Evolutionary conservation across 2,888 invertebrate species (phyloP).

Genomic region (Chirona hameri): DNA sequence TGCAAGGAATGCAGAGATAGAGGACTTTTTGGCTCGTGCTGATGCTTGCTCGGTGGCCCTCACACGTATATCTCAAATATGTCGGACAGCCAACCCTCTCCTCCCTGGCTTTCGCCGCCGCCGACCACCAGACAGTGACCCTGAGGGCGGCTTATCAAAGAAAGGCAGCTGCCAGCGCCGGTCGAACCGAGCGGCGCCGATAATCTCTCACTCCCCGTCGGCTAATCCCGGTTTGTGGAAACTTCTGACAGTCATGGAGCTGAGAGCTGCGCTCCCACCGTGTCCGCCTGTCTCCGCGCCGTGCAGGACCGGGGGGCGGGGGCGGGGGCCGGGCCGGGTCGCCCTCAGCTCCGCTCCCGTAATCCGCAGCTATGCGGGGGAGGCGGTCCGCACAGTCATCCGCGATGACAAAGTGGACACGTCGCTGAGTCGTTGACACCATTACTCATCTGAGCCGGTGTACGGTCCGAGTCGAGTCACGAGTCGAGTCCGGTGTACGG

Average conservation of each 20-base stretch:
- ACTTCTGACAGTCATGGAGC: not conserved
- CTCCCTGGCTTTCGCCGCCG: not conserved
- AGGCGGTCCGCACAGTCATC: too few species aligned
- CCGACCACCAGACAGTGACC: not conserved
- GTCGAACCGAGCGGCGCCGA: not conserved
- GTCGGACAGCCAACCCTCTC: not conserved
- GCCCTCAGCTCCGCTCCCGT: not conserved
- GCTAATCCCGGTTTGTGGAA: not conserved
- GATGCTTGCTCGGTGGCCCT: too few species aligned
- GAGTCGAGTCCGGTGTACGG: too few species aligned
- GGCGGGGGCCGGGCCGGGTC: not conserved
- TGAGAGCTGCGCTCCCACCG: too few species aligned
- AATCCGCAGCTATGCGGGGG: not conserved
- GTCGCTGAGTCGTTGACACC: too few species aligned
- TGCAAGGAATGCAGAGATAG: too few species aligned
- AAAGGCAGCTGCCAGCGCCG: not conserved
- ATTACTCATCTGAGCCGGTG: too few species aligned
- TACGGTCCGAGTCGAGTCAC: too few species aligned
- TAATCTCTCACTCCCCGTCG: not conserved
- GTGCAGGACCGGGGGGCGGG: not conserved
- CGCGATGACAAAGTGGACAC: too few species aligned
- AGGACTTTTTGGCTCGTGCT: too few species aligned
- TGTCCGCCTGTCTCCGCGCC: too few species aligned
- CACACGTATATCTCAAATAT: too few species aligned
- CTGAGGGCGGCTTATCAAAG: not conserved